Evolutionary conservation across 2,797 vertebrate species (phyloP).

Genomic region (Coregonus ussuriensis): DNA sequence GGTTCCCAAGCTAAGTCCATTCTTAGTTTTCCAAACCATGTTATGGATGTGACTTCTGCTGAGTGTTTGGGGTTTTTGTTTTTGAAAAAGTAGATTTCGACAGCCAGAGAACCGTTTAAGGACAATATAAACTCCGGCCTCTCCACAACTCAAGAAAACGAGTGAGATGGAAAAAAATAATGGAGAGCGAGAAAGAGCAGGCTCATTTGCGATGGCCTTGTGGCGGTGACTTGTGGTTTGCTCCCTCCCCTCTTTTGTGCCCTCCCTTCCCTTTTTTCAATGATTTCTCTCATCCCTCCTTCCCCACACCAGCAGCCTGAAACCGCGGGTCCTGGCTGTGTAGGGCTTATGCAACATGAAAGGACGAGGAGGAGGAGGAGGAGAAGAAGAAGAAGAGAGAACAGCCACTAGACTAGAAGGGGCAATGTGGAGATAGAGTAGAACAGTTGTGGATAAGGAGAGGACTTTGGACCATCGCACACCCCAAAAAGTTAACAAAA

Average conservation of each 20-base stretch:
- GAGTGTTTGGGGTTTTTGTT: slow-evolving; percentile 41
- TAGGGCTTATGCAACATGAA: slow-evolving; percentile 55
- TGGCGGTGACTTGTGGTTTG: slow-evolving; percentile 63
- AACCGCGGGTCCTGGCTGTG: slow-evolving; percentile 58
- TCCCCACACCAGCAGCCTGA: slow-evolving; percentile 51
- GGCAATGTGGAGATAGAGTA: slow-evolving; percentile 43
- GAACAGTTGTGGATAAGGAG: background rate
- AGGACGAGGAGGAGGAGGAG: slow-evolving; percentile 36
- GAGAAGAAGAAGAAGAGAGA: slow-evolving; percentile 22
- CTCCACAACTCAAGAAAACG: slow-evolving; percentile 59
- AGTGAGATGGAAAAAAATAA: slow-evolving; percentile 70
- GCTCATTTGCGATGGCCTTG: slow-evolving; percentile 63
- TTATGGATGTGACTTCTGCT: slow-evolving; percentile 13
- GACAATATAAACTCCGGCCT: slow-evolving; percentile 52
- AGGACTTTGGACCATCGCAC: background rate
- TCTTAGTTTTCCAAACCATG: background rate
- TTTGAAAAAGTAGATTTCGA: slow-evolving; percentile 33
- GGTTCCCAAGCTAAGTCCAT: background rate
- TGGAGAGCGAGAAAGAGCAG: slow-evolving; percentile 57
- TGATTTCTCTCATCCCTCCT: slow-evolving; percentile 57
- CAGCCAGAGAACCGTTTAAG: slow-evolving; percentile 53
- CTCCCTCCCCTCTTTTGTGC: slow-evolving; percentile 47
- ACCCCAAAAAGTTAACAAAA: background rate
- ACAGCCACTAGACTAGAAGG: slow-evolving; percentile 23
- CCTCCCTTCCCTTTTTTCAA: slow-evolving; percentile 47